Evolutionary conservation across 2,888 invertebrate genomes (phyloP).

Genomic region (Pandemis heparana): DNA sequence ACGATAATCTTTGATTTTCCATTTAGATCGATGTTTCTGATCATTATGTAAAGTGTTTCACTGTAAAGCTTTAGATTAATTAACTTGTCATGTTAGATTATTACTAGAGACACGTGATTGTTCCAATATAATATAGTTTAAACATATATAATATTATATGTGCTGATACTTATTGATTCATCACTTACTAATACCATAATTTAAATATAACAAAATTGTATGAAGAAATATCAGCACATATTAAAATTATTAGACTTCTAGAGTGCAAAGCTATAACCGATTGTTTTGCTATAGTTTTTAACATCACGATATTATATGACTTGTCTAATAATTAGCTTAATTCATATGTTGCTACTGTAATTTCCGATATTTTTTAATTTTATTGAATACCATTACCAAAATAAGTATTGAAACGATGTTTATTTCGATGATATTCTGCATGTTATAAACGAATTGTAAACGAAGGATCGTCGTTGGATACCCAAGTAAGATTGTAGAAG

Average conservation of each 20-base stretch:
- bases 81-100: slow-evolving; percentile 81
- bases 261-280: slow-evolving; percentile 81
- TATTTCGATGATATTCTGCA: slow-evolving; percentile 69
- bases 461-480: slow-evolving; percentile 84
- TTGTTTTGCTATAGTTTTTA: slow-evolving; percentile 84
- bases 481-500: slow-evolving; percentile 80
- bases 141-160: slow-evolving; percentile 61
- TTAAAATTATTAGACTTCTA: slow-evolving; percentile 68
- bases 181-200: not conserved
- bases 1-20: slow-evolving; percentile 69
- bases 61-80: slow-evolving; percentile 81
- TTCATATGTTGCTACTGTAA: slow-evolving; percentile 79
- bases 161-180: slow-evolving; percentile 56
- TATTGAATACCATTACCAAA: slow-evolving; percentile 56
- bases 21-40: slow-evolving; percentile 80
- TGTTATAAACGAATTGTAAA: slow-evolving; percentile 69
- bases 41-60: slow-evolving; percentile 80
- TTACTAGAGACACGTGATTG: slow-evolving; percentile 74
- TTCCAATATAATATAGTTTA: slow-evolving; percentile 65
- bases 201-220: not conserved
- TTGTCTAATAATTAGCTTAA: slow-evolving; percentile 77
- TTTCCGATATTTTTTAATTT: slow-evolving; percentile 65
- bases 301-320: slow-evolving; percentile 71
- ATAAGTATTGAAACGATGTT: slow-evolving; percentile 56
- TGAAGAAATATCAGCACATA: slow-evolving; percentile 49